Conservation (phyloP, 2,797 vertebrate species). For the Lepidocolaptes lacrymiger region DNA sequence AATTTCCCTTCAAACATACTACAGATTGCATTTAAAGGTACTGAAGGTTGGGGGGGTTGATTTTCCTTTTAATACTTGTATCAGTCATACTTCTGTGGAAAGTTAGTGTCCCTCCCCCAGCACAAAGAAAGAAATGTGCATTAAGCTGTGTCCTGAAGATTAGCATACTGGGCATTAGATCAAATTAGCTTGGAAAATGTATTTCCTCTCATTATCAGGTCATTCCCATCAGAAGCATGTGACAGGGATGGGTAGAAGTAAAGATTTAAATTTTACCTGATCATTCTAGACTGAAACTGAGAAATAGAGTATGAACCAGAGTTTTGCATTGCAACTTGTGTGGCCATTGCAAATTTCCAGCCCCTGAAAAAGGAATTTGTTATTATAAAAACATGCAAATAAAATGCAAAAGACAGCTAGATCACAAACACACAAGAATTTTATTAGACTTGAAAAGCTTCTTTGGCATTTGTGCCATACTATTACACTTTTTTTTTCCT, state of each 20-base stretch:
- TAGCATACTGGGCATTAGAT: not conserved
- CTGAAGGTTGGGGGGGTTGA: fast-evolving
- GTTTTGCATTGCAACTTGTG: slow-evolving; percentile 97
- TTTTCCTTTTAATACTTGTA: not conserved
- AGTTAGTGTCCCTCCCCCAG: not conserved
- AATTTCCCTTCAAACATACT: not conserved
- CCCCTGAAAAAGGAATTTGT: slow-evolving; percentile 81
- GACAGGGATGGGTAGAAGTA: not conserved
- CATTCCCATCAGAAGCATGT: not conserved
- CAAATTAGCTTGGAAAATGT: not conserved
- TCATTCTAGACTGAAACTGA: slow-evolving; percentile 94
- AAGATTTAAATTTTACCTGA: slow-evolving; percentile 75
- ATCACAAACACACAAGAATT: not conserved
- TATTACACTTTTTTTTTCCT: not conserved
- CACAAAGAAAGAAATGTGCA: not conserved
- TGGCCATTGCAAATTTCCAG: slow-evolving; percentile 98
- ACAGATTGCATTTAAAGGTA: not conserved
- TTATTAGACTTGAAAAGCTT: not conserved
- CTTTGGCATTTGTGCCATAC: not conserved
- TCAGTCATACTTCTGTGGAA: not conserved
- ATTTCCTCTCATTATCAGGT: not conserved
- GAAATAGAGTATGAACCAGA: slow-evolving; percentile 95
- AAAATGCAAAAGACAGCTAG: not conserved
- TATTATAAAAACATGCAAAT: not conserved
- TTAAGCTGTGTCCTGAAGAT: not conserved